phyloP scores from a whole-genome alignment of 2,888 invertebrate genomes.

The Drosophila bunnanda region DNA sequence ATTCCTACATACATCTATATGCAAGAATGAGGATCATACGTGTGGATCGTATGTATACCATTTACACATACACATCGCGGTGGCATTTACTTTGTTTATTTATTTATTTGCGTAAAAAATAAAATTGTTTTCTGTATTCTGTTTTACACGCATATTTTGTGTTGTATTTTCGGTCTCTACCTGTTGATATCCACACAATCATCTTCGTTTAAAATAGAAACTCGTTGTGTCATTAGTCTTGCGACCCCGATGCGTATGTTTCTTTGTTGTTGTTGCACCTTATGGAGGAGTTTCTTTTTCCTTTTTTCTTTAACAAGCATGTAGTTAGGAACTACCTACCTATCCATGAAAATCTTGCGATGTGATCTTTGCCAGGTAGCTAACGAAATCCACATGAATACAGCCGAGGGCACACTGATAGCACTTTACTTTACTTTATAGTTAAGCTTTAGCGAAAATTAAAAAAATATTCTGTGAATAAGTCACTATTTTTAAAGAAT shows the following conservation, averaged over 20 bases:
- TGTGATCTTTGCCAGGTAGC: conserved; percentile 26
- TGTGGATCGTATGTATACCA: conserved; percentile 23
- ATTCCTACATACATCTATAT: neutral
- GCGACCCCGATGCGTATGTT: conserved; percentile 25
- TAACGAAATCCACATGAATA: neutral
- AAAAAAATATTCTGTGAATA: neutral
- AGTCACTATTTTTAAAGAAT: no score
- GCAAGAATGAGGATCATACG: conserved; percentile 12
- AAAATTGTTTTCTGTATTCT: conserved; percentile 54
- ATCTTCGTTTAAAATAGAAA: conserved; percentile 71
- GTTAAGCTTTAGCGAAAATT: neutral
- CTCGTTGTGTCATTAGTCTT: conserved; percentile 75
- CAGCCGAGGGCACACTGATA: neutral
- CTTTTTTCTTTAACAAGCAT: conserved; percentile 76
- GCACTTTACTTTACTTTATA: neutral
- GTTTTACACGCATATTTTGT: conserved; percentile 42
- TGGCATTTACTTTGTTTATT: conserved; percentile 29
- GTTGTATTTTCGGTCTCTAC: conserved; percentile 61
- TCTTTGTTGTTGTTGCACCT: conserved; percentile 28
- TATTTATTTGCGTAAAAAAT: conserved; percentile 58
- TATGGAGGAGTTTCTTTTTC: conserved; percentile 61
- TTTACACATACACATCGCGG: conserved; percentile 22
- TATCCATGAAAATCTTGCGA: conserved; percentile 16
- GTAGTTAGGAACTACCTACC: conserved; percentile 59
- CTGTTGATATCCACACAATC: conserved; percentile 77